phyloP scores from a whole-genome alignment of 2,113 vertebrate genomes.

The Pogonocichla stellata region DNA sequence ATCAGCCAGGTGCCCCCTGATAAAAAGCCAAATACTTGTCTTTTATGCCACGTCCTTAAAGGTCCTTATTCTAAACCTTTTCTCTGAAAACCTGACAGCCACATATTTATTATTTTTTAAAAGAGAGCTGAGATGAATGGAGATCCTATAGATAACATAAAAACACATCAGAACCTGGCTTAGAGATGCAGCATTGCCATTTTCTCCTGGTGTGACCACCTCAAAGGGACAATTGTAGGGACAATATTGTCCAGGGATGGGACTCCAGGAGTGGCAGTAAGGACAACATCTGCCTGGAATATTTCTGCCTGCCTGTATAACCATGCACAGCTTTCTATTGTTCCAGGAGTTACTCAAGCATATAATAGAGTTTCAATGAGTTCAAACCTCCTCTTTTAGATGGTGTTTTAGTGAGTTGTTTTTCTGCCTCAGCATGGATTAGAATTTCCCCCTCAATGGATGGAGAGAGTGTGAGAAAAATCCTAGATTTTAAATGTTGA shows the following conservation, averaged over 20 bases:
- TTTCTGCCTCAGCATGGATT: conserved; percentile 13
- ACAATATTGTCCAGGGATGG: background rate
- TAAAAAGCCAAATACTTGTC: background rate
- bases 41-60: background rate
- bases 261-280: background rate
- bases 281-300: conserved; percentile 55
- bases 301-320: conserved; percentile 28
- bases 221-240: background rate
- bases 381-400: conserved; percentile 58
- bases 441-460: background rate
- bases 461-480: background rate
- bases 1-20: background rate
- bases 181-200: background rate
- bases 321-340: conserved; percentile 33
- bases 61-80: background rate
- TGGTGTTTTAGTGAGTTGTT: conserved; percentile 28
- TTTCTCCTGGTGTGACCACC: background rate
- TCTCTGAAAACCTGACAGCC: background rate
- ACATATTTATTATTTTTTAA: background rate
- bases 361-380: conserved; percentile 64
- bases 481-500: background rate
- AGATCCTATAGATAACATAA: background rate
- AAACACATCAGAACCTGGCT: background rate
- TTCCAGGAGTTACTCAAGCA: conserved; percentile 53
- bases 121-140: background rate